Evolutionary conservation across 1,140 invertebrate genomes (phyloP).

Genomic region (Lepidostoma basale): DNA sequence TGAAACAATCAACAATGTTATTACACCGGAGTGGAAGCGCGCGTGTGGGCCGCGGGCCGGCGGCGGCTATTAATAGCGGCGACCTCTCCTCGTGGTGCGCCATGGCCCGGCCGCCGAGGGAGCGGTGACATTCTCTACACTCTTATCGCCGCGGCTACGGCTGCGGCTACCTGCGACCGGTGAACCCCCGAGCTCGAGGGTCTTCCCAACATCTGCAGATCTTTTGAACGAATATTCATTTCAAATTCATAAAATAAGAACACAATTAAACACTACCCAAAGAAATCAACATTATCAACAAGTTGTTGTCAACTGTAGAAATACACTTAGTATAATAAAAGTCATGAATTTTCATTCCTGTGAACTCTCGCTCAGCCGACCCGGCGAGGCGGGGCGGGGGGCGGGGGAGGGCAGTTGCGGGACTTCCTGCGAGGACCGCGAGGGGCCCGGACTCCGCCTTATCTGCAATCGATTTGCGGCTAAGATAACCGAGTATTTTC

Average conservation of each 20-base stretch:
- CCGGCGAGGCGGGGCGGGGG: not conserved
- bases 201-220: not conserved
- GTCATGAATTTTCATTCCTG: not conserved
- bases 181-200: constrained; percentile 1
- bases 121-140: not conserved
- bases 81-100: constrained; percentile 21
- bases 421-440: not conserved
- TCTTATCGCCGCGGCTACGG: not conserved
- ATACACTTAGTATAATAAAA: not conserved
- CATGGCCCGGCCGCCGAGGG: not conserved
- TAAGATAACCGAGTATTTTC: not conserved
- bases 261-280: no score
- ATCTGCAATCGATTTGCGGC: constrained; percentile 4
- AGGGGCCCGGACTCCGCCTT: not conserved
- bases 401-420: not conserved
- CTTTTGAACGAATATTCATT: not conserved
- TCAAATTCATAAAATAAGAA: no score
- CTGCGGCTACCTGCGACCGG: not conserved
- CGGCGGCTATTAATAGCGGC: constrained; percentile 18
- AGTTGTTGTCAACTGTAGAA: no score
- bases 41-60: constrained; percentile 18
- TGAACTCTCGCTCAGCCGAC: not conserved
- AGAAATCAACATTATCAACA: no score
- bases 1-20: not conserved
- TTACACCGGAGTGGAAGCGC: not conserved